Percentiles rank a stretch among this genome's conserved stretches.
phyloP scores from a whole-genome alignment of 2,797 vertebrate genomes.

The Aulostomus chinensis region DNA sequence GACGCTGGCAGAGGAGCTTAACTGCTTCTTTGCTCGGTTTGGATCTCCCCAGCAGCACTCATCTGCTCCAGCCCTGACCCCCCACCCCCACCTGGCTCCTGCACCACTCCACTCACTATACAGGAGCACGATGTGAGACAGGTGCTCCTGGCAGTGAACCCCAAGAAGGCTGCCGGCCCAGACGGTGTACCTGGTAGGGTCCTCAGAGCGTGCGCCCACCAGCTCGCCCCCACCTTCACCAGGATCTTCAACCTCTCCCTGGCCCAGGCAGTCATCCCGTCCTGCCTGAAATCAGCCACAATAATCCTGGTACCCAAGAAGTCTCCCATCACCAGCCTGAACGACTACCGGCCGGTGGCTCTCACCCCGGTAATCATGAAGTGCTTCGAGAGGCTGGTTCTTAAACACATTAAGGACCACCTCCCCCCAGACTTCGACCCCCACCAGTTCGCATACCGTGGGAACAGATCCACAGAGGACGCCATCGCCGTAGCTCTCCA shows the following conservation, averaged over 20 bases:
- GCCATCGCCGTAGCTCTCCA: too few species aligned
- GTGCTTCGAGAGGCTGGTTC: background rate
- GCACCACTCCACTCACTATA: background rate
- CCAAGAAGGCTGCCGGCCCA: background rate
- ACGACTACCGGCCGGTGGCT: background rate
- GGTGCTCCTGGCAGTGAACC: background rate
- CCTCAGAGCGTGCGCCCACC: background rate
- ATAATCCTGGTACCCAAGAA: background rate
- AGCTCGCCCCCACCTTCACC: background rate
- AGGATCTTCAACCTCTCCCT: background rate
- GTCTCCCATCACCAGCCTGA: constrained; percentile 47
- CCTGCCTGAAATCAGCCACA: background rate
- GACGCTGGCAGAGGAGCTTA: background rate
- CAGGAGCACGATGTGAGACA: background rate
- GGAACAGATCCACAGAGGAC: too few species aligned
- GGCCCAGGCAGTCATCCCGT: background rate
- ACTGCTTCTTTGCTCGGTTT: background rate
- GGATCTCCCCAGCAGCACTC: too few species aligned
- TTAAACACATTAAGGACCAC: too few species aligned
- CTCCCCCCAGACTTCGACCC: too few species aligned
- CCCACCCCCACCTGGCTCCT: too few species aligned
- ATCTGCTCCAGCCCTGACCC: too few species aligned
- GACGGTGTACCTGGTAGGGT: background rate
- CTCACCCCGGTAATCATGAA: background rate
- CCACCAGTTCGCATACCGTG: too few species aligned